phyloP scores from a whole-genome alignment of 2,797 vertebrate genomes.

The Acanthurus lineatus region DNA sequence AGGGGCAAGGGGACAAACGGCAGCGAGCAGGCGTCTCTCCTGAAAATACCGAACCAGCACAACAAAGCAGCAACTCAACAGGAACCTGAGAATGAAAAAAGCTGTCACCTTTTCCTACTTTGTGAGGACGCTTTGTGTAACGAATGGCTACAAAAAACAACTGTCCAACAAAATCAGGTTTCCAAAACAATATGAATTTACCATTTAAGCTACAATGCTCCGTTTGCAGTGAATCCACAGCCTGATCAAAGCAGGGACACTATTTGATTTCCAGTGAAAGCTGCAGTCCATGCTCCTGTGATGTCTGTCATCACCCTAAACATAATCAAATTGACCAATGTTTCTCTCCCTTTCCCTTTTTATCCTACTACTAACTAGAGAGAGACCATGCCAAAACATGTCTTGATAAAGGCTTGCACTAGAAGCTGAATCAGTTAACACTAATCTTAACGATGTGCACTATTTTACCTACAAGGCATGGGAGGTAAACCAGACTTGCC shows the following conservation, averaged over 20 bases:
- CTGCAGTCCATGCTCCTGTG: slow-evolving; percentile 66
- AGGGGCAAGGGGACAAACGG: slow-evolving; percentile 49
- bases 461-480: slow-evolving; percentile 79
- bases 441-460: slow-evolving; percentile 85
- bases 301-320: slow-evolving; percentile 57
- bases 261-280: slow-evolving; percentile 58
- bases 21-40: slow-evolving; percentile 71
- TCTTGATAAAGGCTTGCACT: slow-evolving; percentile 84
- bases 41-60: slow-evolving; percentile 65
- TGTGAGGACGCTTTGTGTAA: slow-evolving; percentile 51
- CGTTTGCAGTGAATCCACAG: slow-evolving; percentile 39
- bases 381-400: slow-evolving; percentile 80
- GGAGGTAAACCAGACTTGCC: slow-evolving; percentile 75
- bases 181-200: slow-evolving; percentile 32
- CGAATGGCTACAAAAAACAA: slow-evolving; percentile 63
- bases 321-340: slow-evolving; percentile 54
- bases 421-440: slow-evolving; percentile 84
- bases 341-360: slow-evolving; percentile 54
- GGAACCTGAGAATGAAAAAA: slow-evolving; percentile 58
- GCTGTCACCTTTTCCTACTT: slow-evolving; percentile 50
- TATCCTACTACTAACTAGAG: slow-evolving; percentile 68
- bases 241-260: slow-evolving; percentile 39
- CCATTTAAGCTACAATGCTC: slow-evolving; percentile 31
- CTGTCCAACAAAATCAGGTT: slow-evolving; percentile 68
- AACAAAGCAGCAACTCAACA: slow-evolving; percentile 66